A percentile compares a stretch with the other conserved stretches of the same genome.
Evolutionary conservation across 2,113 vertebrate genomes (phyloP).

Genomic region (Machaerirhynchus nigripectus): DNA sequence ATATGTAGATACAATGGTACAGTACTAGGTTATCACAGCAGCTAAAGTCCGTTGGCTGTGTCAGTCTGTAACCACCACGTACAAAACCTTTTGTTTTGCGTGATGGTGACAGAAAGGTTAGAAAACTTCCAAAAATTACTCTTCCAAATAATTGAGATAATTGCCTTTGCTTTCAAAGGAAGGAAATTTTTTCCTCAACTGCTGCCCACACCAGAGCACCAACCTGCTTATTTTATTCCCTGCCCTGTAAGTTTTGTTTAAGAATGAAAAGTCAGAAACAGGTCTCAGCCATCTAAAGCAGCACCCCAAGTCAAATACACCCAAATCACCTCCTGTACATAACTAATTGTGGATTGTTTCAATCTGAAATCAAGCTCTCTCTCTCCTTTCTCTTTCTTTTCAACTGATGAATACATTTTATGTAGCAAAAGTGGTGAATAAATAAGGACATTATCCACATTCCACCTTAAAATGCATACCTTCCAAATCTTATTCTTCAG

Average conservation of each 20-base stretch:
- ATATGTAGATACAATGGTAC: slow-evolving; percentile 66
- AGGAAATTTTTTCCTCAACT: slow-evolving; percentile 19
- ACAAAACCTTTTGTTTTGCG: slow-evolving; percentile 17
- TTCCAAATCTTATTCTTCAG: slow-evolving; percentile 82
- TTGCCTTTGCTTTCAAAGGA: slow-evolving; percentile 12
- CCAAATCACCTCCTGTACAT: background rate
- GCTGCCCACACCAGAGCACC: background rate
- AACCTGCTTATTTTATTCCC: background rate
- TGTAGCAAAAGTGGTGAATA: slow-evolving; percentile 25
- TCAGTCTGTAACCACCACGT: background rate
- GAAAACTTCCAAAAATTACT: slow-evolving; percentile 52
- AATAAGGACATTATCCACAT: slow-evolving; percentile 67
- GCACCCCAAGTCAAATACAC: background rate
- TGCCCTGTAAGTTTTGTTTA: background rate
- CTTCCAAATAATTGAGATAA: slow-evolving; percentile 32
- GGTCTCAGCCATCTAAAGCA: slow-evolving; percentile 11
- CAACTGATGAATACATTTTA: background rate
- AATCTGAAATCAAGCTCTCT: background rate
- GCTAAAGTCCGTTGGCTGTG: slow-evolving; percentile 29
- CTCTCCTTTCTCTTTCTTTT: background rate
- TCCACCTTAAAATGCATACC: slow-evolving; percentile 85
- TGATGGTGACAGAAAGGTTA: slow-evolving; percentile 47
- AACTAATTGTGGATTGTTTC: slow-evolving; percentile 3
- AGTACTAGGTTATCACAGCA: slow-evolving; percentile 33
- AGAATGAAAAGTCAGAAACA: background rate